Conservation (phyloP, 2,797 vertebrate genomes). For the Poecile montanus region DNA sequence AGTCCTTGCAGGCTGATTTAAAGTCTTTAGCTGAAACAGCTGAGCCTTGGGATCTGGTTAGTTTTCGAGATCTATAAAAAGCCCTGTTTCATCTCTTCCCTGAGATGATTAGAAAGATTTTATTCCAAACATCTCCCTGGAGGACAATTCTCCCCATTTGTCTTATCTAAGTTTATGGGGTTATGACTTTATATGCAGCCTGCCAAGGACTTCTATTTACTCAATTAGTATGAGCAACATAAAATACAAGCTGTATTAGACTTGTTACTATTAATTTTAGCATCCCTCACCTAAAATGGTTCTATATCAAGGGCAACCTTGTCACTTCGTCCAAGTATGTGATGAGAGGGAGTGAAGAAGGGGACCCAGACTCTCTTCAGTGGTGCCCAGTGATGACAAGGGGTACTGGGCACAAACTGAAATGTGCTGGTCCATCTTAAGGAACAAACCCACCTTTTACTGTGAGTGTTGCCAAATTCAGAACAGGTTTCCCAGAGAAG, state of each 20-base stretch:
- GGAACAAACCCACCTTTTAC: not conserved
- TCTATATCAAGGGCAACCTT: not conserved
- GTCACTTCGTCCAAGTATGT: not conserved
- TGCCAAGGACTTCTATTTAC: not conserved
- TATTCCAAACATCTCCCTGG: not conserved
- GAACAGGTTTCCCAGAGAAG: not conserved
- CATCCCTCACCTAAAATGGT: not conserved
- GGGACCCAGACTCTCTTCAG: not conserved
- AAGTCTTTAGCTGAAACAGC: not conserved
- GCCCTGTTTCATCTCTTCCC: not conserved
- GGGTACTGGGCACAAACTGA: not conserved
- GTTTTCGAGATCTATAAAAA: conserved; percentile 49
- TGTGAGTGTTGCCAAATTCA: not conserved
- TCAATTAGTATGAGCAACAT: not conserved
- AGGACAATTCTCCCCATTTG: not conserved
- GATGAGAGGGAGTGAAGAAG: not conserved
- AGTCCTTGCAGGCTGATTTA: not conserved
- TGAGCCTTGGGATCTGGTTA: not conserved
- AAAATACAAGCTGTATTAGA: not conserved
- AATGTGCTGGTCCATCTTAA: not conserved
- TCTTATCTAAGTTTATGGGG: not conserved
- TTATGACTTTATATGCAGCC: not conserved
- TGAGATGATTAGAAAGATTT: conserved; percentile 1
- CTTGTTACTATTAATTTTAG: not conserved
- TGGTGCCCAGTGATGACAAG: not conserved